These are phyloP conservation scores for Geotrupes spiniger DNA, from an alignment of 2,888 invertebrate genomes.

Conservation along the genomic window DNA sequence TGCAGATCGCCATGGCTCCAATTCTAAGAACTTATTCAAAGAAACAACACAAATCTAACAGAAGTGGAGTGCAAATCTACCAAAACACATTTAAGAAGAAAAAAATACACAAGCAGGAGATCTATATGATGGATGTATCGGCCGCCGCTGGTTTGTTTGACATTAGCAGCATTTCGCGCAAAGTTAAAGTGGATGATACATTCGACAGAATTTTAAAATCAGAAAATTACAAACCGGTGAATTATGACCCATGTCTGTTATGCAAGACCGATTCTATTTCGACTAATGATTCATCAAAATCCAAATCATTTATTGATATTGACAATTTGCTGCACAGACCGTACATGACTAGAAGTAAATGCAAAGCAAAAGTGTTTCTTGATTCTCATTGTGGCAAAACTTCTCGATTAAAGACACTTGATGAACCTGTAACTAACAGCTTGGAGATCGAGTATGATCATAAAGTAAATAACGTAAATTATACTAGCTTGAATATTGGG, in stretches of 20 bases:
- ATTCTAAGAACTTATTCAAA: slow-evolving; percentile 24
- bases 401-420: not conserved
- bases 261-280: not conserved
- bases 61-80: not conserved
- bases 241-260: not conserved
- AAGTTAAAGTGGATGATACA: slow-evolving; percentile 30
- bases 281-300: not conserved
- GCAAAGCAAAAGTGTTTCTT: not conserved
- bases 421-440: no score
- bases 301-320: not conserved
- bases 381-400: no score
- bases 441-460: no score
- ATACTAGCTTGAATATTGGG: no score
- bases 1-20: slow-evolving; percentile 8
- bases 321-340: not conserved
- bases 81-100: not conserved
- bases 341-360: not conserved
- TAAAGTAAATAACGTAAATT: no score
- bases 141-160: slow-evolving; percentile 22
- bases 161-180: slow-evolving; percentile 30
- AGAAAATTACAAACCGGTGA: not conserved
- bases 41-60: slow-evolving; percentile 3
- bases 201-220: slow-evolving; percentile 34
- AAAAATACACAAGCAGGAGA: not conserved
- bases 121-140: slow-evolving; percentile 16